Evolutionary conservation across 2,888 invertebrate species (phyloP).

Genomic region (Allygus modestus): DNA sequence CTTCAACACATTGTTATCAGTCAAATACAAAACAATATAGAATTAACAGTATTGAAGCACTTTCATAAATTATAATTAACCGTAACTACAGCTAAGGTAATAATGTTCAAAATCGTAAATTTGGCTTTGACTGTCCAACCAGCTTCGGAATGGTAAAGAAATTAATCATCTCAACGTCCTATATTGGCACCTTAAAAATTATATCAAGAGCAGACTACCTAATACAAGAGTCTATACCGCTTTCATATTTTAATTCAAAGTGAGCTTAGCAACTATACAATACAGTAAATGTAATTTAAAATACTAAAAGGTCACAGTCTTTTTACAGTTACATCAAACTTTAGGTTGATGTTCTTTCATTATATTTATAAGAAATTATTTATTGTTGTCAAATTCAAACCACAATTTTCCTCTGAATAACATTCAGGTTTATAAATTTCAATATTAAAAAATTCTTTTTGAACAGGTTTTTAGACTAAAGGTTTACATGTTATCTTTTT

Average conservation of each 20-base stretch:
- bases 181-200: constrained; percentile 1
- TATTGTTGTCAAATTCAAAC: neutral
- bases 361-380: neutral
- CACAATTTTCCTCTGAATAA: neutral
- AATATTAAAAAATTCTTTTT: neutral
- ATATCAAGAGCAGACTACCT: constrained; percentile 19
- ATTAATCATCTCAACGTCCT: neutral
- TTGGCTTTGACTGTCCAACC: constrained; percentile 6
- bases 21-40: constrained; percentile 50
- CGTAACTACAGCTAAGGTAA: constrained; percentile 37
- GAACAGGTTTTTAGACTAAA: constrained; percentile 13
- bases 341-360: too few relatives aligned
- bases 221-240: neutral
- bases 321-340: constrained; percentile 3
- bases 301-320: constrained; percentile 28
- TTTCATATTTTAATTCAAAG: neutral
- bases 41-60: constrained; percentile 52
- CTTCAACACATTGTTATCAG: constrained; percentile 49
- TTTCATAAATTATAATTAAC: constrained; percentile 26
- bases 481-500: neutral
- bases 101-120: constrained; percentile 20
- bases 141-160: neutral
- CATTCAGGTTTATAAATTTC: neutral
- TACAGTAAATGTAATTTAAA: neutral
- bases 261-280: constrained; percentile 22